These are phyloP conservation scores for Molanna angustata DNA, from an alignment of 2,888 invertebrate genomes.

Conservation along the genomic window DNA sequence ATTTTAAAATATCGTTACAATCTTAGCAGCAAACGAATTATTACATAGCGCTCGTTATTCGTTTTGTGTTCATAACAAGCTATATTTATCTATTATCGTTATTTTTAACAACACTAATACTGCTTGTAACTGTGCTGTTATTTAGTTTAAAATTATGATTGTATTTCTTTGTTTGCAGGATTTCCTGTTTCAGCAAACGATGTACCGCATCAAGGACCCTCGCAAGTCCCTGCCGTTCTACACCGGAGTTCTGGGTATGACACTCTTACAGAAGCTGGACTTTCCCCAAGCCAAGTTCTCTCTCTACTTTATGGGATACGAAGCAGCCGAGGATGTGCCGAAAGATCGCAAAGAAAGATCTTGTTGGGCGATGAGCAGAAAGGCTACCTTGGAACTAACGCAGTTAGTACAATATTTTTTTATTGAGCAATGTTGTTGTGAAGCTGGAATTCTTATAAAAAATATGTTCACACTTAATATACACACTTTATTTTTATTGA, in stretches of 20 bases:
- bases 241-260: constrained; percentile 89
- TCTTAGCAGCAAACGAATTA: too few relatives aligned
- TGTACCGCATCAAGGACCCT: constrained; percentile 95
- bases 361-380: constrained; percentile 77
- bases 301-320: constrained; percentile 90
- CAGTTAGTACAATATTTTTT: constrained; percentile 52
- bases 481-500: too few relatives aligned
- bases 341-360: constrained; percentile 65
- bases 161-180: constrained; percentile 64
- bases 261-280: constrained; percentile 80
- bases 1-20: too few relatives aligned
- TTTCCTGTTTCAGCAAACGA: constrained; percentile 94
- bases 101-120: too few relatives aligned
- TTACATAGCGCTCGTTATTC: too few relatives aligned
- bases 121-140: neutral
- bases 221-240: constrained; percentile 85
- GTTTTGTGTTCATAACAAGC: too few relatives aligned
- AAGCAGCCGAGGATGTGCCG: constrained; percentile 70
- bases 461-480: too few relatives aligned
- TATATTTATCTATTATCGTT: too few relatives aligned
- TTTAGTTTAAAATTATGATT: neutral
- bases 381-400: constrained; percentile 87
- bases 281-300: constrained; percentile 89
- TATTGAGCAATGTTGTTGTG: neutral
- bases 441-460: too few relatives aligned